Base-by-base conservation (phyloP, 1,140 invertebrate species). In the Drosophila pruinosa region DNA sequence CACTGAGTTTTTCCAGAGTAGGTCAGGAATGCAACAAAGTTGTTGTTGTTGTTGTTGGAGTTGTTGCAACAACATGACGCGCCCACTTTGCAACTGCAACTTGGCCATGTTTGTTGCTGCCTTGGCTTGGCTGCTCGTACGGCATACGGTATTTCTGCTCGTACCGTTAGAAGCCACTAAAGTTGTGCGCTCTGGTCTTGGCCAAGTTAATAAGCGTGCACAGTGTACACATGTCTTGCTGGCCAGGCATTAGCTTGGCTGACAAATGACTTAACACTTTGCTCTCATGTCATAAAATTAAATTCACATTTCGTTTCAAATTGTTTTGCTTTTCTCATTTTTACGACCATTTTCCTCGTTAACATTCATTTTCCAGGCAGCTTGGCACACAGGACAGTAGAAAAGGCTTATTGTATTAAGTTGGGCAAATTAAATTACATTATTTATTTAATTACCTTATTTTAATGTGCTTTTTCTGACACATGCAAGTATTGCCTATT, bases 101-200 rank as follows among this genome's bases (percentile, higher is more conserved):
- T 78, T 79, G 65, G 47, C 75, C 28, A 72, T 64, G 61, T 36
- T 61, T 47, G 56, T 22, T 72, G 62, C 34, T 64, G 48, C 22
- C 34, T 36, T 38, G n/a, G 31, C 56, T 50, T 45, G 26, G n/a
- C n/a, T n/a, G n/a, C n/a, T n/a, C n/a, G n/a, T n/a, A n/a, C n/a
- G n/a, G 47, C 48, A 63, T 68, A 71, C 68, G 59, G 59, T 71
- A 56, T 64, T 57, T 54, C 69, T 73, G 34, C 21, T 58, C 72
- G 85, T 75, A 83, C 80, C 80, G 80, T 83, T 83, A 85, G 80
- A 79, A 72, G 76, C 76, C 65, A 82, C 76, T 81, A 76, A 80
- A 74, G 81, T 65, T 86, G 52, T 57, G 54, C 56, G 71, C 67
- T 74, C 62, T n/a, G n/a, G 70, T 50, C 69, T 69, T 61, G 59